Conservation (phyloP, 2,113 vertebrate genomes). For the Nanorana parkeri region DNA sequence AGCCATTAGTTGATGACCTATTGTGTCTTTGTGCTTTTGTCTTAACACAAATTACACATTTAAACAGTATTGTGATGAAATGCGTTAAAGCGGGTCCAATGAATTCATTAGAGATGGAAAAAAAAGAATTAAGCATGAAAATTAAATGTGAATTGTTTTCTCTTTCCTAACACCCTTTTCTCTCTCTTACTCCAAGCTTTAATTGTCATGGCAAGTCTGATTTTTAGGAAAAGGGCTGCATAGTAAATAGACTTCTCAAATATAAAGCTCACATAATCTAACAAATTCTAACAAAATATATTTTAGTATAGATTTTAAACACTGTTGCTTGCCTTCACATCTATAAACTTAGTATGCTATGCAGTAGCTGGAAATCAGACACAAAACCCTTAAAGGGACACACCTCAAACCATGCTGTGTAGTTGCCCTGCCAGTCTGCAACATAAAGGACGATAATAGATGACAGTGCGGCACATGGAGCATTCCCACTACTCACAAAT, state of each 20-base stretch:
- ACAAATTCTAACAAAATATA: too few relatives aligned
- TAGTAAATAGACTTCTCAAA: too few relatives aligned
- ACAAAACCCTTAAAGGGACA: constrained; percentile 63
- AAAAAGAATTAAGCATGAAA: neutral
- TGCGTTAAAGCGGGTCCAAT: constrained; percentile 59
- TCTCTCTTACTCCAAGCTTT: constrained; percentile 57
- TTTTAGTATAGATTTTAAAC: too few relatives aligned
- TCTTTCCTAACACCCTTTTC: neutral
- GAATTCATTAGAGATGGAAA: constrained; percentile 55
- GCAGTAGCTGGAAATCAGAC: neutral
- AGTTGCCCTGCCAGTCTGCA: constrained; percentile 71
- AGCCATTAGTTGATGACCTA: constrained; percentile 33
- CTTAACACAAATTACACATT: neutral
- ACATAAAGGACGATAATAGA: constrained; percentile 71
- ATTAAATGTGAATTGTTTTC: constrained; percentile 63
- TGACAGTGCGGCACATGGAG: constrained; percentile 88
- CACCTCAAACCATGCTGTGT: constrained; percentile 69
- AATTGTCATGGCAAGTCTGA: constrained; percentile 68
- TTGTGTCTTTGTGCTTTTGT: constrained; percentile 33
- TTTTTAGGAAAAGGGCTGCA: neutral
- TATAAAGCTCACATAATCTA: too few relatives aligned
- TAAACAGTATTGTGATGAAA: constrained; percentile 59
- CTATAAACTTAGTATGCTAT: neutral
- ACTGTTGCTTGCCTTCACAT: neutral
- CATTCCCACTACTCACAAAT: constrained; percentile 97